Evolutionary conservation across 2,888 invertebrate species (phyloP), one percentile per base, ranked within the genome.

Genomic region (Synanthedon formicaeformis): DNA sequence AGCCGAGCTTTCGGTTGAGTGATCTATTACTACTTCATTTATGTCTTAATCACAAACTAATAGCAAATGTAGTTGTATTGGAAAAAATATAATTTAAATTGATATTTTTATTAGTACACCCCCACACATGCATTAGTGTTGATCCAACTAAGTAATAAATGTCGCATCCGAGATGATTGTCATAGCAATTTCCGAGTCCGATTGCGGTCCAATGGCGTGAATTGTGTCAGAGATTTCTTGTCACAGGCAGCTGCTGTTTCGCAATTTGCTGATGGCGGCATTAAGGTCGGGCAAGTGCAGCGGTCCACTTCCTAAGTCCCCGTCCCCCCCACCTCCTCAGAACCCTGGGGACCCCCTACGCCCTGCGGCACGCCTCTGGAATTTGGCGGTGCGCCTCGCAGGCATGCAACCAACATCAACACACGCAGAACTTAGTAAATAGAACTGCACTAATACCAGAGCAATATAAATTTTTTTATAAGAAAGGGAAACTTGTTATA

Each of bases 181-280:
- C 68, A 67, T 61, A 68, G 68, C 68, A 68, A 77, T 77, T 71
- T 73, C 72, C 67, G 64, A 56, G 61, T 61, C 63, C 73, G 66
- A 75, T 76, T 72, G 71, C 71, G 69, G 73, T 71, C 68, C 73
- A 66, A 80, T 76, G 70, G 75, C 73, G 71, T 74, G 78, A 80
- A 79, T 81, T 75, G 75, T 76, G 81, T 73, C 74, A 70, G 69
- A 68, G 73, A 69, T 75, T 83, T 84, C 81, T 83, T 82, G 84
- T 84, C 80, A 74, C 71, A 69, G 73, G 66, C 81, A 83, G 78
- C 80, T 82, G 82, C 69, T 81, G 82, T 81, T 77, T 79, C 74
- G 83, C 86, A 84, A 86, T 86, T 82, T 85, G 85, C 82, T 85
- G 86, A 84, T 86, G 84, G 83, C 73, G 67, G 72, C 74, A 81